A percentile compares a stretch with the other conserved stretches of the same genome.
Conservation (phyloP, 2,888 invertebrate genomes). For the Sesia apiformis region DNA sequence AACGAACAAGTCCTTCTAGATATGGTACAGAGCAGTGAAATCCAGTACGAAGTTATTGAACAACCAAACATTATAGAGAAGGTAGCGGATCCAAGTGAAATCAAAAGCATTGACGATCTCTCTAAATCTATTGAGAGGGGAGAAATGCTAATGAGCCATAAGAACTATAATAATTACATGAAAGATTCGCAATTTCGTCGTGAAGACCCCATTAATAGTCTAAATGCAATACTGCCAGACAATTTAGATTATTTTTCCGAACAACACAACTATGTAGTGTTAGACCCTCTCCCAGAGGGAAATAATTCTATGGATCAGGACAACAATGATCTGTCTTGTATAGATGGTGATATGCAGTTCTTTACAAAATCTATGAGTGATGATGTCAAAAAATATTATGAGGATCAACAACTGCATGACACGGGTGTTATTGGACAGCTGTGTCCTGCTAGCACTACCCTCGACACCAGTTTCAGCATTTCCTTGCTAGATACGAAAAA, state of each 20-base stretch:
- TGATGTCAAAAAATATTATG: slow-evolving; percentile 64
- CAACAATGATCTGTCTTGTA: slow-evolving; percentile 56
- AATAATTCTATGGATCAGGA: slow-evolving; percentile 42
- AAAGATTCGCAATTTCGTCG: slow-evolving; percentile 38
- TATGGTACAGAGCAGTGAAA: slow-evolving; percentile 69
- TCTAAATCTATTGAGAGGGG: slow-evolving; percentile 65
- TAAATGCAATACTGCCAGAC: slow-evolving; percentile 58
- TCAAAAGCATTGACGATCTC: slow-evolving; percentile 66
- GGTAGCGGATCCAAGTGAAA: slow-evolving; percentile 62
- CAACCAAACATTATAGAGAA: slow-evolving; percentile 70
- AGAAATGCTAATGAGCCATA: slow-evolving; percentile 51
- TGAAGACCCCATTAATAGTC: slow-evolving; percentile 53
- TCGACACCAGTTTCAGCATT: slow-evolving; percentile 58
- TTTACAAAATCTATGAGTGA: slow-evolving; percentile 67
- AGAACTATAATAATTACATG: slow-evolving; percentile 38
- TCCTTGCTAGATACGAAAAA: slow-evolving; percentile 51
- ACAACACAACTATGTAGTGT: slow-evolving; percentile 56
- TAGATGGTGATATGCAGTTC: slow-evolving; percentile 65
- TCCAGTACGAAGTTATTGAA: slow-evolving; percentile 69
- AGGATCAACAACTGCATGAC: slow-evolving; percentile 54
- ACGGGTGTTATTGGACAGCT: slow-evolving; percentile 52
- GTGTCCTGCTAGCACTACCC: slow-evolving; percentile 49
- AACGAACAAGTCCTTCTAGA: slow-evolving; percentile 77
- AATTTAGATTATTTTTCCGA: slow-evolving; percentile 57
- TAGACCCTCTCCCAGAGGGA: slow-evolving; percentile 46